Base-by-base conservation (phyloP, 1,140 invertebrate genomes). In the Trichonephila clavipes region DNA sequence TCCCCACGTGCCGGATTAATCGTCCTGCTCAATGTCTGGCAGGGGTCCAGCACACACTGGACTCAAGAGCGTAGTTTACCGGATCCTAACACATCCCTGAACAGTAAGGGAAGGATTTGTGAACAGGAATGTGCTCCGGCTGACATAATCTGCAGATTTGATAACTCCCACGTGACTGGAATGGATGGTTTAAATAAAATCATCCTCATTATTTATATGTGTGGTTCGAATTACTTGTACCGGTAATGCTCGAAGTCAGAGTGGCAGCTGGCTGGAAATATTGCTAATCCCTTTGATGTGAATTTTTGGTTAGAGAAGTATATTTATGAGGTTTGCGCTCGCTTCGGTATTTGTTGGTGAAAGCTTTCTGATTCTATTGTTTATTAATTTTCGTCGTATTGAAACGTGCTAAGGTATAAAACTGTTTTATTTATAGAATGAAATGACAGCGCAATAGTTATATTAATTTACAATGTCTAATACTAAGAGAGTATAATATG, bases 1-100 rank as follows among this genome's bases (percentile, higher is more conserved):
- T 85, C 61, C 81, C 61, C 82, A 92, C 90, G 90, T 92, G 59
- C 81, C 40, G 81, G 82, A 92, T 92, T 92, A 92, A 92, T 92
- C 61, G 90, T 69, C 69, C 90, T 34, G 81, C 64, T 69, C 58
- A 58, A 19, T 34, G 28, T n/a, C 90, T 83, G 90, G 90, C 90
- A 83, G 14, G 59, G 28, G n/a, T 90, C 89, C 89, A 90, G 89
- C 44, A 19, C 59, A 19, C 7, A 72, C 61, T 12, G 88, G 64
- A 72, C 88, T 72, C 88, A 12, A 34, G 72, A 77, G 72, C 72
- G 34, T 40, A 24, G 72, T 77, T 77, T 28, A 3, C 28, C 24
- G 58, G 59, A 85, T 85, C 24, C 82, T 85, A 87, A 87, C 51
- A 72, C 34, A 62, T 88, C 87, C 87, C 64, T 59, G 61, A 59